phyloP scores from a whole-genome alignment of 2,888 invertebrate genomes.

The Heliconius sara region DNA sequence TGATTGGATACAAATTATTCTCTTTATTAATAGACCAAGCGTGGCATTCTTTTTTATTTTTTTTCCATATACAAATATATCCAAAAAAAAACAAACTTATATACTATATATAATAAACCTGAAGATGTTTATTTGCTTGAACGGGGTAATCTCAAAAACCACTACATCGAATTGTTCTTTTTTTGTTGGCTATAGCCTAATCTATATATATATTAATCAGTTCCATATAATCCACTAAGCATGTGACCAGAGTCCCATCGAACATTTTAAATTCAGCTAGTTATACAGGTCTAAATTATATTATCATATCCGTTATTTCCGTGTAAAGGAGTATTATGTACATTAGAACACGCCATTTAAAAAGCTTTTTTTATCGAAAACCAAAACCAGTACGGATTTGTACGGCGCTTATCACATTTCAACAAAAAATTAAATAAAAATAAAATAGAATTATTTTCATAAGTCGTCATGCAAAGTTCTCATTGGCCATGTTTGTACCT shows the following conservation, averaged over 20 bases:
- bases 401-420: background rate
- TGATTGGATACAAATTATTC: too few relatives aligned
- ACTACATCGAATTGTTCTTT: background rate
- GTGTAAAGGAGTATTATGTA: background rate
- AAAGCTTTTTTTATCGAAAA: background rate
- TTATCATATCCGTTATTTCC: background rate
- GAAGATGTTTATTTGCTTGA: background rate
- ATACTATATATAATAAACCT: background rate
- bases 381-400: background rate
- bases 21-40: too few relatives aligned
- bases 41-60: too few relatives aligned
- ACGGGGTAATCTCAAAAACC: background rate
- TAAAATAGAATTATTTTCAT: slow-evolving; percentile 28
- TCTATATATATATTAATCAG: too few relatives aligned
- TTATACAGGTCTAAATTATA: background rate
- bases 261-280: too few relatives aligned
- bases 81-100: too few relatives aligned
- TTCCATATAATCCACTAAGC: too few relatives aligned
- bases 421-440: slow-evolving; percentile 31
- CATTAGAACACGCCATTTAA: slow-evolving; percentile 6
- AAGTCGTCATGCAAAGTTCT: slow-evolving; percentile 49
- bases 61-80: background rate
- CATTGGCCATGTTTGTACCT: slow-evolving; percentile 49
- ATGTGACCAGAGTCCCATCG: too few relatives aligned
- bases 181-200: too few relatives aligned